Evolutionary conservation across 1,140 invertebrate genomes (phyloP), one percentile per base, ranked within the genome.

Genomic region (Zaprionus davidi): DNA sequence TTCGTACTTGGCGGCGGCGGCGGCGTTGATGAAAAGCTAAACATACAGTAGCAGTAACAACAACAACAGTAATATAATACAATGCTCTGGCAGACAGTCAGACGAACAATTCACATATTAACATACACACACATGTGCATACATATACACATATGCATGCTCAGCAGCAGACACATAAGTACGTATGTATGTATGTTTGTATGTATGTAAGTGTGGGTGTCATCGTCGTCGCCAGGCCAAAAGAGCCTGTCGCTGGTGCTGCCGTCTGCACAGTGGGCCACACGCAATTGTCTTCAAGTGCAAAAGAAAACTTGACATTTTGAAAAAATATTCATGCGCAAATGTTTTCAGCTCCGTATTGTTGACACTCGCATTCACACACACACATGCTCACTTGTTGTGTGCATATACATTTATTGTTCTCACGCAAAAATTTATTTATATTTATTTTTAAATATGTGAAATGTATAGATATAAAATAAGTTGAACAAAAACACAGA

Each of bases 291-390:
- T 79, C 68, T 79, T 79, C 57, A 79, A 87, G 76, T 87, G 82
- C 76, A 71, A 80, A 82, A 82, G 58, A 77, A 64, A 85, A 78
- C 82, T 85, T 86, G 82, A 85, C 82, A 85, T 85, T 85, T 85
- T 31, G 76, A 70, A 62, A 68, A 78, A 31, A 65, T 77, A 76
- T 78, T 49, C 17, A 55, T 64, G 44, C 62, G 59, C 26, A 64
- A 71, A 58, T 78, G 41, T 57, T 65, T 71, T 76, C 26, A 65
- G 28, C 26, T 65, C 69, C 62, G n/a, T 58, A 53, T 76, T 76
- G 69, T 76, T 71, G 73, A 76, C 73, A 78, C 51, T 65, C 26
- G 57, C 41, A 76, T 46, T 64, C 20, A 67, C 22, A 77, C 41
- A 44, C 17, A 64, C 34, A 53, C 46, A 58, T 36, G 26, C 31